Conservation (phyloP, 2,888 invertebrate species). For the Tricholauxania praeusta region DNA sequence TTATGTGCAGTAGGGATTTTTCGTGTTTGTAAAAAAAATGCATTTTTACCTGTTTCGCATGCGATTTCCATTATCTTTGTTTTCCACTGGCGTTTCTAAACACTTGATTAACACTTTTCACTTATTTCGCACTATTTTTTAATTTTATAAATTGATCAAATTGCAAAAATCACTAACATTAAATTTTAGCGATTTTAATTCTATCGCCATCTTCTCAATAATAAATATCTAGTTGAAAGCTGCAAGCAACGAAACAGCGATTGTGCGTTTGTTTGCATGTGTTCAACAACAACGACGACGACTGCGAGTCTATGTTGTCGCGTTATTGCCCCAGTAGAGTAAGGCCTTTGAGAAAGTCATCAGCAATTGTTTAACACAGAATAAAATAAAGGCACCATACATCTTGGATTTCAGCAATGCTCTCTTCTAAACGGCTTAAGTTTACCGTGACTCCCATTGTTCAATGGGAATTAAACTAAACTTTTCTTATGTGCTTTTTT, state of each 20-base stretch:
- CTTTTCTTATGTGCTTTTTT: no score
- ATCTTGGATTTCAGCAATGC: no score
- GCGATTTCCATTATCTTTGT: constrained; percentile 55
- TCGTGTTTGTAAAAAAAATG: constrained; percentile 47
- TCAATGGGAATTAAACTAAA: no score
- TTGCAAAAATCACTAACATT: constrained; percentile 46
- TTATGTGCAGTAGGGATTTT: constrained; percentile 50
- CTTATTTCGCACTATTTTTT: constrained; percentile 41
- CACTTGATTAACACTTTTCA: constrained; percentile 44
- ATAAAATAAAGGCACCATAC: no score
- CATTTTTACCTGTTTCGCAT: constrained; percentile 57
- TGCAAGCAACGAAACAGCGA: constrained; percentile 25
- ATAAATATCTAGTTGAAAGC: constrained; percentile 43
- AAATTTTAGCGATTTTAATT: constrained; percentile 50
- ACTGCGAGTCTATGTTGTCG: constrained; percentile 8
- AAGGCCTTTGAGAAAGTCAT: no score
- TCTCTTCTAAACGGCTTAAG: no score
- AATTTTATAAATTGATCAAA: constrained; percentile 48
- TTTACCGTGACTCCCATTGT: no score
- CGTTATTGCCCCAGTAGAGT: no score
- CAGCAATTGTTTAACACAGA: no score
- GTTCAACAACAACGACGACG: not conserved
- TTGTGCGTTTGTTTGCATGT: no score
- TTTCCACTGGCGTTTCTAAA: constrained; percentile 39
- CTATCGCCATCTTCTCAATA: constrained; percentile 58